Conservation (phyloP, 2,113 vertebrate genomes). For the Aleadryas rufinucha region DNA sequence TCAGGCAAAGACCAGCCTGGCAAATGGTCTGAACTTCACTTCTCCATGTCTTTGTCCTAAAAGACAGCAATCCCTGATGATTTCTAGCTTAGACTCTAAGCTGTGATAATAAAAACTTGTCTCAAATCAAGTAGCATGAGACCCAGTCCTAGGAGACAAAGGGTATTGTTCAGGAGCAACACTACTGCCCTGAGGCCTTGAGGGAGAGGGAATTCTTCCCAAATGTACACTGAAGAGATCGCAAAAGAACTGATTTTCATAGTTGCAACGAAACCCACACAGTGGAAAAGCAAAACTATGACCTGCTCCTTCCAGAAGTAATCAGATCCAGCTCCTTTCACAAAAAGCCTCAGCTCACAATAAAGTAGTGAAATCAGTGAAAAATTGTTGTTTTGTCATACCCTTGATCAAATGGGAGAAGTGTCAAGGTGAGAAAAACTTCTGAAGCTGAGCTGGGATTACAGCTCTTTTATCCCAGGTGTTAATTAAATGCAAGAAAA, state of each 20-base stretch:
- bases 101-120: neutral
- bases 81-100: neutral
- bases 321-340: neutral
- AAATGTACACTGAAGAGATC: neutral
- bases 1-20: neutral
- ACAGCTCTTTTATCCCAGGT: neutral
- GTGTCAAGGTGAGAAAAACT: neutral
- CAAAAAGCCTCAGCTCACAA: neutral
- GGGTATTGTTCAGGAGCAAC: neutral
- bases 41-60: neutral
- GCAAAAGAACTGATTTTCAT: neutral
- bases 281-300: neutral
- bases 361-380: neutral
- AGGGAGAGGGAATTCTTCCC: neutral
- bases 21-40: neutral
- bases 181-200: neutral
- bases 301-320: neutral
- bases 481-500: neutral
- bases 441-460: neutral
- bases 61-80: neutral
- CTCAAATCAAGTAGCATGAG: neutral
- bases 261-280: neutral
- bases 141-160: neutral
- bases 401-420: neutral
- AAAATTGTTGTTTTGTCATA: neutral